Base-by-base conservation (phyloP, 2,113 vertebrate genomes). In the Aplodontia rufa region DNA sequence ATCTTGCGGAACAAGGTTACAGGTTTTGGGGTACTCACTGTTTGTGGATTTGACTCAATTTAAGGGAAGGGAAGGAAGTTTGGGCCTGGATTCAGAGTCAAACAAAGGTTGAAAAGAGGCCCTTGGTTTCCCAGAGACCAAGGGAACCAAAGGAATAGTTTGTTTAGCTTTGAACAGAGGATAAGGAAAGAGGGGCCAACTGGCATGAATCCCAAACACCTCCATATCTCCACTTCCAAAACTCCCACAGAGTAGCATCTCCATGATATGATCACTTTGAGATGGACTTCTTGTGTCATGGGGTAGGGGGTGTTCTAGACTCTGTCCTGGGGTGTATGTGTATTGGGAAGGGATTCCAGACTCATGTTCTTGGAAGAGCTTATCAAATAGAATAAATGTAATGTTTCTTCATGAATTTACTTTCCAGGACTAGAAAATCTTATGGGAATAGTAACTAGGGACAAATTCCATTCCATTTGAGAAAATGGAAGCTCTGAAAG, bases 391-490 rank as follows among this genome's bases (percentile, higher is more conserved):
- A 58, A 55, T 62, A 85, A 93, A 85, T n/a, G 53, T 5, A 12
- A 58, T 26, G n/a, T 55, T 4, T 83, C 3, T 37, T 82, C 8
- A 62, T 42, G 72, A 92, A 87, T 88, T 92, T 55, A 71, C 81
- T 88, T 91, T 84, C 60, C 88, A 90, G 66, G 49, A 78, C 89
- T 22, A 91, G 47, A 91, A 68, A 35, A 75, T 87, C 82, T 90
- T 85, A 72, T 37, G 35, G 62, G 47, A 68, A 55, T 82, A 78
- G 87, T 60, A 84, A 62, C 32, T 66, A 60, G 81, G n/a, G 69
- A 89, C 69, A 85, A 68, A n/a, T 24, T 80, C 5, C 19, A 26
- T 91, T 96, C 69, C 28, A 47, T 4, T 40, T 74, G 74, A 92
- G 91, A 68, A 93, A 81, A 72, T 13, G 35, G 53, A 75, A 87